Percentiles rank a stretch among this genome's conserved stretches.
Conservation (phyloP, 2,888 invertebrate species). For the Escarpia spicata region DNA sequence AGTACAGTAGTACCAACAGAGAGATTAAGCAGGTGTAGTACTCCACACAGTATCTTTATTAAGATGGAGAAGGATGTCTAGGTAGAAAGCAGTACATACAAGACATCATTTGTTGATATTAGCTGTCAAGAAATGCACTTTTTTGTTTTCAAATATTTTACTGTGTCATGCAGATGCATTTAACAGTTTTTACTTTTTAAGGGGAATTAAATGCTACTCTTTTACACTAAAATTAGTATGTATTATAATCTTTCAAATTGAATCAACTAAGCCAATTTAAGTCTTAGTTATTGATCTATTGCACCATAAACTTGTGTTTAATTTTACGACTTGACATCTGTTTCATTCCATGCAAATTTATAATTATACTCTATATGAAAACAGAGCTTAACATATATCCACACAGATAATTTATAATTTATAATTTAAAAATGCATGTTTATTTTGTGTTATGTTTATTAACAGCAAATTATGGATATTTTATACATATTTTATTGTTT, state of each 20-base stretch:
- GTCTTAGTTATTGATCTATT: background rate
- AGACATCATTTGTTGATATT: too few species aligned
- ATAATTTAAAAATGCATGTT: background rate
- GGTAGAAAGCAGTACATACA: too few species aligned
- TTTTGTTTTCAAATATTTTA: too few species aligned
- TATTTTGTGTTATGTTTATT: background rate
- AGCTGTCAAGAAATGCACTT: too few species aligned
- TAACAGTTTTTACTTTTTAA: too few species aligned
- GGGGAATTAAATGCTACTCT: too few species aligned
- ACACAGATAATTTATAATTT: background rate
- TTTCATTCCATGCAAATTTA: background rate
- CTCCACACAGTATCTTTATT: background rate
- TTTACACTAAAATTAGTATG: too few species aligned
- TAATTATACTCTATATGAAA: background rate
- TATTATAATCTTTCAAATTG: too few species aligned
- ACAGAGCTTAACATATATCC: background rate
- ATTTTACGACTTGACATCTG: background rate
- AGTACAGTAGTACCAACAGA: background rate
- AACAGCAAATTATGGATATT: background rate
- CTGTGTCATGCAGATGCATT: too few species aligned
- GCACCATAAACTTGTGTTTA: background rate
- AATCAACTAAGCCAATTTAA: too few species aligned
- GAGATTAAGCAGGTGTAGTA: background rate
- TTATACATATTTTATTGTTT: background rate
- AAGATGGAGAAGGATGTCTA: background rate